Conservation (phyloP, 2,888 invertebrate species). For the Mythimna albipuncta region DNA sequence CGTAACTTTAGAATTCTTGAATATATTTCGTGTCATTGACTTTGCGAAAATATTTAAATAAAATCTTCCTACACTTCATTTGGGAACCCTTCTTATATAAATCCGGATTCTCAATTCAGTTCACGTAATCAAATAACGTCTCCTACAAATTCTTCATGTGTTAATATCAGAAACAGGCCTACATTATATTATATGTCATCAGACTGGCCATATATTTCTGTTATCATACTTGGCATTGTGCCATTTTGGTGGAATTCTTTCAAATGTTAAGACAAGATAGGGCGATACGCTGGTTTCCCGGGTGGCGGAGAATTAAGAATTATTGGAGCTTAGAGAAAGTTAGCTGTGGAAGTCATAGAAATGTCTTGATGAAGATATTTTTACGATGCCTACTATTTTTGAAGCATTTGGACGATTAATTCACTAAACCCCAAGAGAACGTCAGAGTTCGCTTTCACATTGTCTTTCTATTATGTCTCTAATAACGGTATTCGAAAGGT, state of each 20-base stretch:
- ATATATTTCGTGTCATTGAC: neutral
- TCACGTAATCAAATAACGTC: constrained; percentile 56
- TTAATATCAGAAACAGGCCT: constrained; percentile 44
- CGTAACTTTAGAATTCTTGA: neutral
- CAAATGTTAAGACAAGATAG: constrained; percentile 49
- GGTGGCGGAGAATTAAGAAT: constrained; percentile 38
- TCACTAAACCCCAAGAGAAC: too few relatives aligned
- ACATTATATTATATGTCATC: constrained; percentile 44
- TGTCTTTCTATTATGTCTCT: too few relatives aligned
- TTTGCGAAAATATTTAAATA: neutral
- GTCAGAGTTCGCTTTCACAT: too few relatives aligned
- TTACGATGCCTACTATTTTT: too few relatives aligned
- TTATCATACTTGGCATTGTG: constrained; percentile 62
- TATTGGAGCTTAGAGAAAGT: constrained; percentile 34
- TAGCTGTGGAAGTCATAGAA: constrained; percentile 5
- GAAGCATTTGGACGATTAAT: too few relatives aligned
- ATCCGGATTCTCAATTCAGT: constrained; percentile 43
- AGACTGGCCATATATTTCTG: constrained; percentile 50
- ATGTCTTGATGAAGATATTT: neutral
- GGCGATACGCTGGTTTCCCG: constrained; percentile 43
- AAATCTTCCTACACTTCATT: constrained; percentile 4
- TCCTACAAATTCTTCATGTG: constrained; percentile 52
- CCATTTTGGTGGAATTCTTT: constrained; percentile 58
- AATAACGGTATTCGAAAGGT: too few relatives aligned
- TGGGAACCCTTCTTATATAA: constrained; percentile 14